phyloP scores from a whole-genome alignment of 2,888 invertebrate genomes.

The Parapristionchus giblindavisi region DNA sequence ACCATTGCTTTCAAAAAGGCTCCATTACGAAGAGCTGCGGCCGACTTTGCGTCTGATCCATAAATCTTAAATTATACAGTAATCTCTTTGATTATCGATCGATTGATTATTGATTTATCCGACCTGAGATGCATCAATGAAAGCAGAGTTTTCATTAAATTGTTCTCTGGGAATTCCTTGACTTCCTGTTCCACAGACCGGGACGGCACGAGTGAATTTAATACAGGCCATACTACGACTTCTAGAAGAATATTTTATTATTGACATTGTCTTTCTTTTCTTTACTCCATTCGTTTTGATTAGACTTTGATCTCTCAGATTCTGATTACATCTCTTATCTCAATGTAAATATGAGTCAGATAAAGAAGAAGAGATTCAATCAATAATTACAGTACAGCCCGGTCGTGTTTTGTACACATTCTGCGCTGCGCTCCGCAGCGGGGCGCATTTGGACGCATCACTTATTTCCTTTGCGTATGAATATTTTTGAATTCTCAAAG shows the following conservation, averaged over 20 bases:
- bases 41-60: conserved; percentile 58
- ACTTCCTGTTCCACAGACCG: conserved; percentile 94
- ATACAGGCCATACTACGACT: conserved; percentile 51
- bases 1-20: conserved; percentile 57
- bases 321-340: too few relatives aligned
- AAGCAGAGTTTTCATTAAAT: conserved; percentile 80
- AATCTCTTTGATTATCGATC: too few relatives aligned
- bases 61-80: too few relatives aligned
- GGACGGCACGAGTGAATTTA: conserved; percentile 79
- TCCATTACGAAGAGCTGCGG: conserved; percentile 53
- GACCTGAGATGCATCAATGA: conserved; percentile 79
- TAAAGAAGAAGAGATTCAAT: too few relatives aligned
- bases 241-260: conserved; percentile 2
- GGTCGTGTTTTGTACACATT: too few relatives aligned
- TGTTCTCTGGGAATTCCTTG: conserved; percentile 89
- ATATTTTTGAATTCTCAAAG: too few relatives aligned
- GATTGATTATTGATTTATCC: too few relatives aligned
- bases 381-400: too few relatives aligned
- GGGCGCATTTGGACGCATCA: too few relatives aligned
- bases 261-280: conserved; percentile 9
- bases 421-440: too few relatives aligned
- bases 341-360: too few relatives aligned
- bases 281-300: background rate
- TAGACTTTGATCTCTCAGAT: background rate
- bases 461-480: too few relatives aligned